Percentiles rank a stretch among this genome's conserved stretches.
These are phyloP conservation scores for Gymnosoma rotundatum DNA, from an alignment of 2,888 invertebrate species.

Conservation along the genomic window DNA sequence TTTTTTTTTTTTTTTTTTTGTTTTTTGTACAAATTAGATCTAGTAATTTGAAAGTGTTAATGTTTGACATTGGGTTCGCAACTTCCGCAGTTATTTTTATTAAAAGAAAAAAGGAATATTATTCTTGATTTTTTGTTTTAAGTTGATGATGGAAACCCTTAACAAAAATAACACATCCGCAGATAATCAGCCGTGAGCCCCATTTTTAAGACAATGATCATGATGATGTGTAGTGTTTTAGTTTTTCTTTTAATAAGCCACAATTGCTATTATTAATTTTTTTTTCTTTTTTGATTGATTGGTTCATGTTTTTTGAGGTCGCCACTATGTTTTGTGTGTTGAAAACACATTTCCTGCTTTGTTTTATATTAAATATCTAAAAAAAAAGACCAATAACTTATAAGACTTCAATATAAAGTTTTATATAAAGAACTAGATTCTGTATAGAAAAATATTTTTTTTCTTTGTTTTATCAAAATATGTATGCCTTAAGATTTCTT, in stretches of 20 bases:
- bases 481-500: too few relatives aligned
- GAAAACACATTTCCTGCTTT: conserved; percentile 8
- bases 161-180: conserved; percentile 37
- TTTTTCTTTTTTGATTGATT: neutral
- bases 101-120: neutral
- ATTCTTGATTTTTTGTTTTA: neutral
- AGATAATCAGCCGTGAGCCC: conserved; percentile 26
- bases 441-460: too few relatives aligned
- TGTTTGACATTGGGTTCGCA: conserved; percentile 31
- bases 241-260: neutral
- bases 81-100: conserved; percentile 56
- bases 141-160: conserved; percentile 6
- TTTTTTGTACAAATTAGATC: neutral
- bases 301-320: neutral
- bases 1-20: neutral
- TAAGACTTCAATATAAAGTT: too few relatives aligned
- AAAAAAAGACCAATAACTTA: too few relatives aligned
- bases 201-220: neutral
- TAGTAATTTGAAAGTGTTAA: conserved; percentile 45
- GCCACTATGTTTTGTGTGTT: neutral
- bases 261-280: too few relatives aligned
- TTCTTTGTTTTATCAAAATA: too few relatives aligned
- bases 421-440: too few relatives aligned
- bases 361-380: too few relatives aligned
- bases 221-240: neutral